Conservation (phyloP, 2,113 vertebrate species). For the Peromyscus californicus region DNA sequence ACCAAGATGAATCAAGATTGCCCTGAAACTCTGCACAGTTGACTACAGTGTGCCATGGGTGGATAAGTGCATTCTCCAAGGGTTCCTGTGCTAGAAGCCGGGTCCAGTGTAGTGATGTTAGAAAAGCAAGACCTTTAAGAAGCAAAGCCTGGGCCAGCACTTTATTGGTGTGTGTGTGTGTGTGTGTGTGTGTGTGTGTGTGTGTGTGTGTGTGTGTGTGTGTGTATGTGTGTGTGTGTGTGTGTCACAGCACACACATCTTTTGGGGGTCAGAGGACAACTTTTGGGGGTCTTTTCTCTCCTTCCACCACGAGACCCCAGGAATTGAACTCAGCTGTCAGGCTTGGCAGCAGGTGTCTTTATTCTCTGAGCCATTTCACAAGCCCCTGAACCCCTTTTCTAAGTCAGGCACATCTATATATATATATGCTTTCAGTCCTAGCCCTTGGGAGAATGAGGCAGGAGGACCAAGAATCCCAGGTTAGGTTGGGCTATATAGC, state of each 20-base stretch:
- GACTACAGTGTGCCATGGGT: background rate
- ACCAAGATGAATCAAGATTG: background rate
- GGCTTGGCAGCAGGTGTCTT: background rate
- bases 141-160: background rate
- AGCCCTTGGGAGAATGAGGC: background rate
- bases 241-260: background rate
- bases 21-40: background rate
- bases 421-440: background rate
- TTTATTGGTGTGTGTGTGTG: background rate
- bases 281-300: background rate
- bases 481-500: background rate
- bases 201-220: background rate
- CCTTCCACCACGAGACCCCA: background rate
- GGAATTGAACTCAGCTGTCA: background rate
- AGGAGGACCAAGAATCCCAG: background rate
- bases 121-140: background rate
- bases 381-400: background rate
- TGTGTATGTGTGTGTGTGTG: background rate
- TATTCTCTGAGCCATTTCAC: background rate
- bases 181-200: background rate
- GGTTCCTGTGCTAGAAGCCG: background rate
- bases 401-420: background rate
- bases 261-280: background rate
- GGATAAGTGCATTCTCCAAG: too few relatives aligned
- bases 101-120: background rate